A percentile compares a stretch with the other conserved stretches of the same genome.
Conservation (phyloP, 2,797 vertebrate genomes). For the Phoeniculus purpureus region DNA sequence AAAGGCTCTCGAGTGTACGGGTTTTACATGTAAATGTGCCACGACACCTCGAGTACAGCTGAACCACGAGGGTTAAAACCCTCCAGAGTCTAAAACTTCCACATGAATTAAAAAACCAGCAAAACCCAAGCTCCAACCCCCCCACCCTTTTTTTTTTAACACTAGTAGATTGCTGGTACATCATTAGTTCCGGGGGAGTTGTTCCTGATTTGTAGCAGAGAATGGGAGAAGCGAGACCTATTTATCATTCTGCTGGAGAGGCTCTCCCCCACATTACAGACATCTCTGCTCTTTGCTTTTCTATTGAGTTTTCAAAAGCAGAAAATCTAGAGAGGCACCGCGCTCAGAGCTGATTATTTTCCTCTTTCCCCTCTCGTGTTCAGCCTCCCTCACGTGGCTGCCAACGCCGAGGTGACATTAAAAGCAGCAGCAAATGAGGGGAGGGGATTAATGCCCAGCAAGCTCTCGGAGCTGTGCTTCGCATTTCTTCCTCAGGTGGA, state of each 20-base stretch:
- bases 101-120: background rate
- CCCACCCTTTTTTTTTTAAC: background rate
- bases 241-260: constrained; percentile 25
- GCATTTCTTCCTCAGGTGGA: background rate
- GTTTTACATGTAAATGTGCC: background rate
- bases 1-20: accelerated
- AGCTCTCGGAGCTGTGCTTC: background rate
- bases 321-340: background rate
- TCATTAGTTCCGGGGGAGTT: background rate
- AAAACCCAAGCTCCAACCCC: background rate
- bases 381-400: background rate
- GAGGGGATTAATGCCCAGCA: background rate
- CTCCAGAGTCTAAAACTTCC: background rate
- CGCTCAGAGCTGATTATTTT: background rate
- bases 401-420: background rate
- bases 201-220: background rate
- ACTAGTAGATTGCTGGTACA: background rate
- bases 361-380: background rate
- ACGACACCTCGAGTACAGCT: accelerated
- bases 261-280: background rate
- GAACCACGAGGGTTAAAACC: background rate
- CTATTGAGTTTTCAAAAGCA: constrained; percentile 25
- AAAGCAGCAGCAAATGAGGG: constrained; percentile 3
- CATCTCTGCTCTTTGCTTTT: constrained; percentile 16
- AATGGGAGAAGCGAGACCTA: background rate